Base-by-base conservation (phyloP, 2,113 vertebrate species). In the Oxygymnocypris stewartii region DNA sequence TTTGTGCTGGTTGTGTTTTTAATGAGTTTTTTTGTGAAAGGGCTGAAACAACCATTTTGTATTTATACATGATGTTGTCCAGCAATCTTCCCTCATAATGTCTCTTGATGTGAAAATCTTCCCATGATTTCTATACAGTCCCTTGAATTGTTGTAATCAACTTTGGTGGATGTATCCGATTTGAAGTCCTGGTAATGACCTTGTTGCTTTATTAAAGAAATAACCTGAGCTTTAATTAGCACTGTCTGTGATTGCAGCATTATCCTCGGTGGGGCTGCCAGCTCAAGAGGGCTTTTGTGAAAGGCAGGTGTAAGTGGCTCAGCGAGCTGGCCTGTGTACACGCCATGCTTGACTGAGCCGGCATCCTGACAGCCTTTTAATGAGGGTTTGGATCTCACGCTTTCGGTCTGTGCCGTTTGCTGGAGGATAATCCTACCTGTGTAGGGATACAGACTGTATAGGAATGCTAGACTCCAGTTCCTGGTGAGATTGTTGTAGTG, bases 221-320 rank as follows among this genome's bases (percentile, higher is more conserved):
- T 83, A 35, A 84, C 54, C 80, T 61, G 77, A 67, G 37, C 31
- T 83, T 79, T 25, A 73, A 87, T 88, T 84, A 85, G 57, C 84
- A 82, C 14, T 9, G 42, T 73, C 47, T 85, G 42, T 81, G 69
- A 85, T 79, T 84, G 82, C 65, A 79, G 82, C 85, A 86, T 84
- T 86, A 78, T 78, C 79, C 61, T 82, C 57, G 11, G 12, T 87
- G n/a, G 84, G 14, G 74, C 75, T 80, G 84, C 65, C 84, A 44
- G 44, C 87, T 59, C 9, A 57, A 87, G 79, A 86, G 78, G 25
- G 83, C 42, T 59, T 84, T 86, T 23, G 71, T 87, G 85, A 87
- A 85, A 57, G 85, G 61, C 82, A 77, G 79, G 61, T 80, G 59
- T 87, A 84, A 87, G 25, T 87, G 57, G 82, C 85, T 83, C 86